Evolutionary conservation across 2,113 vertebrate genomes (phyloP), one percentile per base, ranked within the genome.

Genomic region (Balaeniceps rex): DNA sequence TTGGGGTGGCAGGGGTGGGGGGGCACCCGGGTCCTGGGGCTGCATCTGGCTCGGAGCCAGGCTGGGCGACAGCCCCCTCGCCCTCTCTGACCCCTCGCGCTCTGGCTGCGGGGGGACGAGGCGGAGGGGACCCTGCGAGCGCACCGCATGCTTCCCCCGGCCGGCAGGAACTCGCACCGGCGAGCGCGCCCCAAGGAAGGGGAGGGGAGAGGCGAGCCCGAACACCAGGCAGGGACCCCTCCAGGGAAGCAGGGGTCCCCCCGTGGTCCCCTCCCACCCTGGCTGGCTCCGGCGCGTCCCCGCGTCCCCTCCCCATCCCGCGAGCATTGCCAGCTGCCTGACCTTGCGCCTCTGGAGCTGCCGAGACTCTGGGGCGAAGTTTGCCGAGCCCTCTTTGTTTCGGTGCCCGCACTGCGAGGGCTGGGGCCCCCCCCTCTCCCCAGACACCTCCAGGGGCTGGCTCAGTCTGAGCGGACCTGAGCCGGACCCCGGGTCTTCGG

Each of bases 301-400:
- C 87, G 4, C 31, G 8, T 72, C 44, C 89, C 95, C 47, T 90
- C 68, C 89, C 92, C 83, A 33, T 69, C 71, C 93, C 97, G n/a
- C 87, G 3, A 93, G 79, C 89, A 7, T 49, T 82, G 94, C 93
- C 85, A 66, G 23, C 94, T 23, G 97, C 97, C 98, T 98, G 98
- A 98, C 98, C 98, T 98, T 98, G 98, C 11, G 93, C 96, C 91
- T 93, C 91, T 36, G 97, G 94, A 96, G 97, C 97, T 72, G 97
- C 96, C 40, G 96, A 80, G 83, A 96, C 94, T 97, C 96, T 38
- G 77, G 94, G 96, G 55, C 83, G 97, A 98, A 98, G 97, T 98
- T 98, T 98, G 91, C 94, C 87, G 97, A 97, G 88, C 91, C 91
- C 98, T 97, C 98, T 98, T 98, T 98, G 98, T 98, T 97, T 96